Base-by-base conservation (phyloP, 2,797 vertebrate species). In the Lophotriccus pileatus region DNA sequence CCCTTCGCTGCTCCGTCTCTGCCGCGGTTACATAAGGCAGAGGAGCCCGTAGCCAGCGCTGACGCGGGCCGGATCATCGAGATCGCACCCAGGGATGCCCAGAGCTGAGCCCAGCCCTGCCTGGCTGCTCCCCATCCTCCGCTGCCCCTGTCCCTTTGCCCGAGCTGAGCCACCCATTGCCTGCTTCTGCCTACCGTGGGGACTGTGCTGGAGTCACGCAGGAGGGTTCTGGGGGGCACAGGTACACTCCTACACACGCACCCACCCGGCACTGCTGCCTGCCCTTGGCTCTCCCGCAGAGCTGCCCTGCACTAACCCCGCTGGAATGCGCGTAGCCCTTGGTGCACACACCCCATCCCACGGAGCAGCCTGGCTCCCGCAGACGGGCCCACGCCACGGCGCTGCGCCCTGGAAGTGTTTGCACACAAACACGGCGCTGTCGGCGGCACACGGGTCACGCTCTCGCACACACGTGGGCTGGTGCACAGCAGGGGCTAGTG, bases 21-120 rank as follows among this genome's bases (percentile, higher is more conserved):
- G 60, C 89, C 47, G 74, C 20, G 24, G 52, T 96, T 96, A 95
- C 84, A 23, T 96, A 96, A 96, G 95, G 77, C 77, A 64, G 41
- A 84, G 41, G 50, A 76, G 74, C 9, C 14, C 9, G 37, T 34
- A 56, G 53, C 66, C 85, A 67, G 76, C 20, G 16, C 77, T 73
- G 50, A 30, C 49, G 23, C 15, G 20, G 91, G 63, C 84, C 64
- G 32, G 62, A 84, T 52, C 87, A 28, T 7, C 14, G 8, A 78
- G 64, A 79, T 84, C 34, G 92, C 72, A 12, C 68, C 55, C 69
- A 18, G 43, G 73, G 85, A 60, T 62, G 49, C 58, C 89, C 68
- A 37, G 44, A 73, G 78, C 84, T 20, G 59, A 70, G 75, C 47
- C 23, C 36, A 50, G 43, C 63, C 28, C 46, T 1, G 21, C 23